These are phyloP conservation scores for Speoplatyrhinus poulsoni DNA, from an alignment of 2,113 vertebrate species.

Conservation along the genomic window DNA sequence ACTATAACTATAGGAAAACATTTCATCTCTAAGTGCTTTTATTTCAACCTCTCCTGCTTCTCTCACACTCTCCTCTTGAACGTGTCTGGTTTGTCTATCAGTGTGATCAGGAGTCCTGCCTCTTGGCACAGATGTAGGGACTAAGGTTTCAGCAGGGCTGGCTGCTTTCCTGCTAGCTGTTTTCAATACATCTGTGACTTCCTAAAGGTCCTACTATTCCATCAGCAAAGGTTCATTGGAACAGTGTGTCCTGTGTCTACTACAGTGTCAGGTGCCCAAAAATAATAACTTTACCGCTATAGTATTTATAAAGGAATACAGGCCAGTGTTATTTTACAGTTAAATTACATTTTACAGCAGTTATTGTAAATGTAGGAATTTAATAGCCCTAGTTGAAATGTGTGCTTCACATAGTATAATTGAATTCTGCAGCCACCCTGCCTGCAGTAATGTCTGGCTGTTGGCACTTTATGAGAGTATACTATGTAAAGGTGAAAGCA, in stretches of 20 bases:
- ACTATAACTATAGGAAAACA: not conserved
- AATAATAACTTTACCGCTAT: not conserved
- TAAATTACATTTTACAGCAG: no score
- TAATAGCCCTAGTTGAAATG: not conserved
- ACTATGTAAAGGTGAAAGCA: conserved; percentile 24
- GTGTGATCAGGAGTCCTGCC: conserved; percentile 53
- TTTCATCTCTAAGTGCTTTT: not conserved
- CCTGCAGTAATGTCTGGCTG: not conserved
- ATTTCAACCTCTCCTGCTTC: not conserved
- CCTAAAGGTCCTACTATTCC: conserved; percentile 10
- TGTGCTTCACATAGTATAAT: not conserved
- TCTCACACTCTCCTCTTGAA: conserved; percentile 24
- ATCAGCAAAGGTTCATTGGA: conserved; percentile 3
- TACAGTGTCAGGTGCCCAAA: not conserved
- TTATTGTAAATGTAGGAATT: not conserved
- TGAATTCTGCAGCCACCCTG: not conserved
- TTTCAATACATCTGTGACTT: conserved; percentile 27
- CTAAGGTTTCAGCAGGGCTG: conserved; percentile 21
- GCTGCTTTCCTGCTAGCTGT: conserved; percentile 30
- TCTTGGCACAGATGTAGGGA: conserved; percentile 27
- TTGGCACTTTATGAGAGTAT: not conserved
- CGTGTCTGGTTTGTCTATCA: conserved; percentile 68
- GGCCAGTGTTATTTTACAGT: no score
- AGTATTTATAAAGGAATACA: not conserved
- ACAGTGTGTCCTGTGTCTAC: conserved; percentile 10